Evolutionary conservation across 1,140 invertebrate genomes (phyloP).

Genomic region (Ptiloglossa arizonensis): DNA sequence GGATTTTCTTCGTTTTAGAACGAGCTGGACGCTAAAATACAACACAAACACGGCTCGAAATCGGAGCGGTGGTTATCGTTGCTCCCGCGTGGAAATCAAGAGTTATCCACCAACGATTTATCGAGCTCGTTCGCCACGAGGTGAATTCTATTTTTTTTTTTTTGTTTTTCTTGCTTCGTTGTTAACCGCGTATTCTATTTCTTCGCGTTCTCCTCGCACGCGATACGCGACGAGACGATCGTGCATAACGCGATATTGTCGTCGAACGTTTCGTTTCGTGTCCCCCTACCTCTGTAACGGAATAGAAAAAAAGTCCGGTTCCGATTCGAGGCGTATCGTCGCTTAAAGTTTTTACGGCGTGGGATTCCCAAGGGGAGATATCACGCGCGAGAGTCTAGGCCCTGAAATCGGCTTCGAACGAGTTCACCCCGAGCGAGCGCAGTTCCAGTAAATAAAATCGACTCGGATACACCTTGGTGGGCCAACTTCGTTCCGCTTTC

Average conservation of each 20-base stretch:
- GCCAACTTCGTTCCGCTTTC: constrained; percentile 52
- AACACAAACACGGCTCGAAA: too few species aligned
- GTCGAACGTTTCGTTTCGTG: background rate
- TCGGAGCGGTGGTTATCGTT: too few species aligned
- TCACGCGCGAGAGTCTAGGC: background rate
- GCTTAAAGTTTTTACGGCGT: constrained; percentile 19
- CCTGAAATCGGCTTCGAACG: background rate
- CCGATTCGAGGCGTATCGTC: constrained; percentile 24
- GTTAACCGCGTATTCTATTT: background rate
- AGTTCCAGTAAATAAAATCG: constrained; percentile 21
- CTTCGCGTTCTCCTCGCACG: too few species aligned
- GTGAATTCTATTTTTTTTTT: too few species aligned
- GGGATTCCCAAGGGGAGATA: background rate
- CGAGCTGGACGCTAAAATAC: too few species aligned
- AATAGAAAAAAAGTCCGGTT: constrained; percentile 11
- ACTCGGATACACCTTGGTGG: constrained; percentile 32
- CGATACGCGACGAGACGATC: constrained; percentile 33
- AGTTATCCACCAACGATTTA: too few species aligned
- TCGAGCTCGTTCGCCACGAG: too few species aligned
- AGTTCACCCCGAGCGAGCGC: background rate
- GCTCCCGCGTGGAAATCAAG: too few species aligned
- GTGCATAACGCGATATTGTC: constrained; percentile 12
- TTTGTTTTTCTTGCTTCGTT: too few species aligned
- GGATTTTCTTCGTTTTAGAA: too few species aligned
- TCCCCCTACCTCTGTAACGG: background rate